phyloP scores from a whole-genome alignment of 1,140 invertebrate genomes.

The Oppia nitens region DNA sequence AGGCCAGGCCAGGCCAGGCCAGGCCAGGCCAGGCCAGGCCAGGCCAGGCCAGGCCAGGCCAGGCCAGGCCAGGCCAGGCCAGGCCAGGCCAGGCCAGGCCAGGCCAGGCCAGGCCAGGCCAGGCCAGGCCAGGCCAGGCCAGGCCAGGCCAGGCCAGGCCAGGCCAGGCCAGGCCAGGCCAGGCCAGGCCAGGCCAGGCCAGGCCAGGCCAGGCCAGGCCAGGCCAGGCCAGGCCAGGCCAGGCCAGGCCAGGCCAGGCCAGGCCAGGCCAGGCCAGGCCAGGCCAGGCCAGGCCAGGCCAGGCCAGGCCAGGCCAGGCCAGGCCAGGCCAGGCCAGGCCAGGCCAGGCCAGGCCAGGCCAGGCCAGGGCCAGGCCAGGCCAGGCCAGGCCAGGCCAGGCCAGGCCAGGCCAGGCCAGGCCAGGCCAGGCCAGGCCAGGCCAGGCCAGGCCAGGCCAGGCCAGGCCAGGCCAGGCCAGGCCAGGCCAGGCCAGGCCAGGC shows the following conservation, averaged over 20 bases:
- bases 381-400: slow-evolving; percentile 22
- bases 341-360: slow-evolving; percentile 22
- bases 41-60: slow-evolving; percentile 21
- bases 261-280: slow-evolving; percentile 19
- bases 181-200: slow-evolving; percentile 20
- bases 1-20: slow-evolving; percentile 22
- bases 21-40: slow-evolving; percentile 23
- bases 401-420: slow-evolving; percentile 23
- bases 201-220: slow-evolving; percentile 20
- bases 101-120: slow-evolving; percentile 22
- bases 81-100: slow-evolving; percentile 22
- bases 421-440: slow-evolving; percentile 21
- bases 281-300: slow-evolving; percentile 23
- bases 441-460: slow-evolving; percentile 23
- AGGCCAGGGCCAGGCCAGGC: slow-evolving; percentile 21
- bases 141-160: slow-evolving; percentile 16
- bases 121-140: slow-evolving; percentile 22
- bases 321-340: slow-evolving; percentile 23
- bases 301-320: slow-evolving; percentile 23
- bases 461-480: slow-evolving; percentile 18
- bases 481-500: slow-evolving; percentile 14
- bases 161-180: slow-evolving; percentile 20
- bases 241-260: slow-evolving; percentile 23
- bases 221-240: slow-evolving; percentile 21
- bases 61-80: slow-evolving; percentile 22